These are phyloP conservation scores for Melanitta fusca DNA, from an alignment of 2,797 vertebrate species.

Conservation along the genomic window DNA sequence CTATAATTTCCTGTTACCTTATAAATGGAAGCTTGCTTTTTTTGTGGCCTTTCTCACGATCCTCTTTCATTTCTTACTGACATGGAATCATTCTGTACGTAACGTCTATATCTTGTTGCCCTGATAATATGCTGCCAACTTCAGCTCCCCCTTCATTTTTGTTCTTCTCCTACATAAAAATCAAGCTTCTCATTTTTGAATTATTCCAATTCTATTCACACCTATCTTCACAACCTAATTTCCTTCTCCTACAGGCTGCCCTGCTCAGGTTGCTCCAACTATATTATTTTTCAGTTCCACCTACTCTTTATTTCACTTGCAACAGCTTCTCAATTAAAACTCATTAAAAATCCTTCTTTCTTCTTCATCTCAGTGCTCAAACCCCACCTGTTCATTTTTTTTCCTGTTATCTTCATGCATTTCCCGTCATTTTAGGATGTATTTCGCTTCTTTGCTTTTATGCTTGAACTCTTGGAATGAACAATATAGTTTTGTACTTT, in stretches of 20 bases:
- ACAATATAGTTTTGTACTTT: not conserved
- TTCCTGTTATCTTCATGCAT: not conserved
- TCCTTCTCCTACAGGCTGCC: not conserved
- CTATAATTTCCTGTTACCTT: not conserved
- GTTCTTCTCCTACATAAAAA: constrained; percentile 44
- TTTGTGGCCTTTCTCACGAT: not conserved
- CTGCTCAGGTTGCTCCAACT: not conserved
- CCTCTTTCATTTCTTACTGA: not conserved
- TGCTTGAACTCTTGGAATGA: not conserved
- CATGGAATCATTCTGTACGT: too few relatives aligned
- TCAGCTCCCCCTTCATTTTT: constrained; percentile 45
- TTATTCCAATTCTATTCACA: not conserved
- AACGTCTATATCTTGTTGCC: not conserved
- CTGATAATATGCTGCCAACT: constrained; percentile 36
- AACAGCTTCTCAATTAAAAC: constrained; percentile 49
- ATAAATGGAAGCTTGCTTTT: not conserved
- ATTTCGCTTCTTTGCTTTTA: not conserved
- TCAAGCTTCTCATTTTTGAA: constrained; percentile 28
- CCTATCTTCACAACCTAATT: not conserved
- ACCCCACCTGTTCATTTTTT: not conserved
- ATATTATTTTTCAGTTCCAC: constrained; percentile 18
- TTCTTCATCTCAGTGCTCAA: not conserved
- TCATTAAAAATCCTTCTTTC: constrained; percentile 2
- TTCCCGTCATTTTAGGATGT: not conserved
- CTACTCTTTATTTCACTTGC: constrained; percentile 36